A percentile compares a stretch with the other conserved stretches of the same genome.
phyloP scores from a whole-genome alignment of 2,113 vertebrate species.

The Oxyura jamaicensis region DNA sequence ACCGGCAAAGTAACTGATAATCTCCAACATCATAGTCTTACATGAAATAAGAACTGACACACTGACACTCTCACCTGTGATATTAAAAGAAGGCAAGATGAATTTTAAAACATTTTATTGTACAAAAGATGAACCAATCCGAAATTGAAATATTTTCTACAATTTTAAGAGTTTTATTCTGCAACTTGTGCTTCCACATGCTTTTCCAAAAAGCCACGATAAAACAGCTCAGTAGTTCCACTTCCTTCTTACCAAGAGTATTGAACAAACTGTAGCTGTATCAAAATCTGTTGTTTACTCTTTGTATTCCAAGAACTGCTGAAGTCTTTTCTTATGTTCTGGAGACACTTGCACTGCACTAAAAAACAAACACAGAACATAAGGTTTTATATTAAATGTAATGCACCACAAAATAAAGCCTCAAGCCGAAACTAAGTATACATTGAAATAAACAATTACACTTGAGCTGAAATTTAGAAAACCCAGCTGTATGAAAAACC shows the following conservation, averaged over 20 bases:
- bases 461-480: neutral
- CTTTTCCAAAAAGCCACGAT: constrained; percentile 68
- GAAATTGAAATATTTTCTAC: constrained; percentile 56
- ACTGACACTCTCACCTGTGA: neutral
- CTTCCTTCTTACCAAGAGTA: constrained; percentile 68
- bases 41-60: neutral
- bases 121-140: constrained; percentile 61
- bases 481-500: neutral
- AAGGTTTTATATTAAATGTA: constrained; percentile 66
- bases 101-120: constrained; percentile 74
- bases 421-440: constrained; percentile 59
- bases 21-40: constrained; percentile 23
- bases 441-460: neutral
- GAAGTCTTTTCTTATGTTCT: constrained; percentile 94
- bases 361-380: constrained; percentile 70
- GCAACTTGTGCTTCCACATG: constrained; percentile 62
- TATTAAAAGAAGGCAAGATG: constrained; percentile 27
- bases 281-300: constrained; percentile 81
- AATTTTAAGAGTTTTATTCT: constrained; percentile 65
- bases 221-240: constrained; percentile 72
- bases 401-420: constrained; percentile 55
- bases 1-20: neutral
- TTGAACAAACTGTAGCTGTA: constrained; percentile 45
- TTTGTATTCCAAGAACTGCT: constrained; percentile 95
- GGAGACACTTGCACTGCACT: constrained; percentile 91